Base-by-base conservation (phyloP, 2,888 invertebrate genomes). In the Latheticus oryzae region DNA sequence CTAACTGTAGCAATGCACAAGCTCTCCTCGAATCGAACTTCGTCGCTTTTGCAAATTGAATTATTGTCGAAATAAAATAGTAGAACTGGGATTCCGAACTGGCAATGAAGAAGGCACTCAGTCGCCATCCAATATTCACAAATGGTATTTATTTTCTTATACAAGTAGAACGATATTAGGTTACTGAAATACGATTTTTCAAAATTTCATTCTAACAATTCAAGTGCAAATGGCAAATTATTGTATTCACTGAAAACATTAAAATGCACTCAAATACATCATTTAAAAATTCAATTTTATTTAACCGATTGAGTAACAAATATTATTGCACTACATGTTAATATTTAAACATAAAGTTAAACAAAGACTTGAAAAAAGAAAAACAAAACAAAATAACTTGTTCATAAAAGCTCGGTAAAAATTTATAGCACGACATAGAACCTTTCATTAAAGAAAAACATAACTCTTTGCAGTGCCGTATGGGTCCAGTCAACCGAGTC, bases 1-100 rank as follows among this genome's bases (percentile, higher is more conserved):
- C 59, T 60, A 54, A 58, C 54, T 56, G 64, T 55, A 62, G 60
- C 57, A 43, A 45, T 62, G 63, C 62, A 61, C 47, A 48, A 37
- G 32, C 53, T 58, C 48, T 45, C 50, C 30, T 15, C 64, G 61
- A 65, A 63, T 66, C 62, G 64, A 66, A 67, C 64, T 65, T 68
- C 65, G 66, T 66, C 67, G 67, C 66, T 64, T 67, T 66, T 66
- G 60, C 65, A 65, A 65, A 67, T 66, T 67, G 67, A 67, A 67
- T 67, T 67, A 67, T 67, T 67, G 64, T 67, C 58, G 60, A 67
- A 64, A 67, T 67, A 67, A 67, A 66, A 67, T 67, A 66, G 65
- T 64, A 66, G 63, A 60, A 62, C 64, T 57, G 60, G 64, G 64
- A 67, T 66, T 67, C 58, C 58, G 54, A 58, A 63, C 63, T 60